Conservation (phyloP, 2,797 vertebrate genomes). For the Gymnothorax javanicus region DNA sequence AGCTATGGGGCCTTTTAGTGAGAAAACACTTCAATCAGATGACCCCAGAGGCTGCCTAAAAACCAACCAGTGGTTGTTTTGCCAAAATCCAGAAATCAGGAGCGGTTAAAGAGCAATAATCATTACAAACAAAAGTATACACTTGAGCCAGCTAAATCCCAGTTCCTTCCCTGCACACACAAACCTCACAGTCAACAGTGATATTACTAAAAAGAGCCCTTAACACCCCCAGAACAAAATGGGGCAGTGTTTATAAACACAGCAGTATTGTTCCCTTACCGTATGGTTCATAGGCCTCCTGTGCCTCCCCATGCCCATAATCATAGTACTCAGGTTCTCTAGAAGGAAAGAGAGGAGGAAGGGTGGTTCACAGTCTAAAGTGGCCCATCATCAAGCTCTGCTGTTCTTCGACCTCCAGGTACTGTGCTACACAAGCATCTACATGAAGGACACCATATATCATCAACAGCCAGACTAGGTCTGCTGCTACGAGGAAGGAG, state of each 20-base stretch:
- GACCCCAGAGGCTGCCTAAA: not conserved
- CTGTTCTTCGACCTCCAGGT: not conserved
- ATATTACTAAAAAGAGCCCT: too few species aligned
- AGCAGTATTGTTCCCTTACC: constrained; percentile 73
- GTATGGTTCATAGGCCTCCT: constrained; percentile 92
- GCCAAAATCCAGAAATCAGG: not conserved
- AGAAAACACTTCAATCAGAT: not conserved
- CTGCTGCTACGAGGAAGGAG: not conserved
- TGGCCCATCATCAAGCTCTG: not conserved
- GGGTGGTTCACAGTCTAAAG: constrained; percentile 19
- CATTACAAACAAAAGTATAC: not conserved
- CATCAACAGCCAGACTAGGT: not conserved
- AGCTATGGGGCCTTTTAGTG: not conserved
- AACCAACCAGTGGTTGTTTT: not conserved
- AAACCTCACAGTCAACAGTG: not conserved
- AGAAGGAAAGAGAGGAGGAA: constrained; percentile 32
- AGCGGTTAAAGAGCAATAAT: not conserved
- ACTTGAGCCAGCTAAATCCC: not conserved
- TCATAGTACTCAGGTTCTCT: constrained; percentile 98
- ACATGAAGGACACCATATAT: not conserved
- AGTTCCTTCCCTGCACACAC: not conserved
- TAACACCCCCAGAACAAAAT: not conserved
- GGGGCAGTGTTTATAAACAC: constrained; percentile 43
- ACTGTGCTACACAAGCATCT: not conserved
- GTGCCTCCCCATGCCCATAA: constrained; percentile 93